Conservation (phyloP, 2,888 invertebrate genomes). For the Scelioninae gen. 2 region DNA sequence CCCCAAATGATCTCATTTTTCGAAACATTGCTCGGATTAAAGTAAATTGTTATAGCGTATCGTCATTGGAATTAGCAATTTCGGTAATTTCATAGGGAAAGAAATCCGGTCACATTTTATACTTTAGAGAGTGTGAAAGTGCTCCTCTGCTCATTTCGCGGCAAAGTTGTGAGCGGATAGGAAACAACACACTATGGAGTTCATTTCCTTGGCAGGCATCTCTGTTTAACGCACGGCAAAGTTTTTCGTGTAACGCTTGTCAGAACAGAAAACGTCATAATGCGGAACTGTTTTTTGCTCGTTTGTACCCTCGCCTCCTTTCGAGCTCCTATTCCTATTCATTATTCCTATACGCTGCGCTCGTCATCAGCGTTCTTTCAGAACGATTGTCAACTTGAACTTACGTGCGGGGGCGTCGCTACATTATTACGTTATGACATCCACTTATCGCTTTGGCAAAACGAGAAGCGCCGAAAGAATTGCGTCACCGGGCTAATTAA, state of each 20-base stretch:
- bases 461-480: not conserved
- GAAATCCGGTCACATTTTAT: slow-evolving; percentile 45
- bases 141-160: slow-evolving; percentile 67
- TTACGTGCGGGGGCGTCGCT: slow-evolving; percentile 21
- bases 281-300: slow-evolving; percentile 56
- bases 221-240: slow-evolving; percentile 39
- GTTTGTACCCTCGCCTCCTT: slow-evolving; percentile 38
- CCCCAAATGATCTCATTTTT: no score
- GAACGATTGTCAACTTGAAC: slow-evolving; percentile 33
- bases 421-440: slow-evolving; percentile 11
- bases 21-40: no score
- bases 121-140: slow-evolving; percentile 63
- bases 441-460: slow-evolving; percentile 9
- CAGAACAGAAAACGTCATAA: slow-evolving; percentile 69
- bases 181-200: slow-evolving; percentile 68
- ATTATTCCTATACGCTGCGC: slow-evolving; percentile 41
- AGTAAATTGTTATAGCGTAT: not conserved
- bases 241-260: slow-evolving; percentile 59
- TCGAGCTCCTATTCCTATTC: slow-evolving; percentile 38
- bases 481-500: no score
- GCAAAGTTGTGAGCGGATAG: slow-evolving; percentile 61
- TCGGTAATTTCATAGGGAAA: not conserved
- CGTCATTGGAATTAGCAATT: slow-evolving; percentile 20
- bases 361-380: slow-evolving; percentile 36
- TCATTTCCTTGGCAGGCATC: slow-evolving; percentile 68